Evolutionary conservation across 2,888 invertebrate species (phyloP).

Genomic region (Subacronicta megacephala): DNA sequence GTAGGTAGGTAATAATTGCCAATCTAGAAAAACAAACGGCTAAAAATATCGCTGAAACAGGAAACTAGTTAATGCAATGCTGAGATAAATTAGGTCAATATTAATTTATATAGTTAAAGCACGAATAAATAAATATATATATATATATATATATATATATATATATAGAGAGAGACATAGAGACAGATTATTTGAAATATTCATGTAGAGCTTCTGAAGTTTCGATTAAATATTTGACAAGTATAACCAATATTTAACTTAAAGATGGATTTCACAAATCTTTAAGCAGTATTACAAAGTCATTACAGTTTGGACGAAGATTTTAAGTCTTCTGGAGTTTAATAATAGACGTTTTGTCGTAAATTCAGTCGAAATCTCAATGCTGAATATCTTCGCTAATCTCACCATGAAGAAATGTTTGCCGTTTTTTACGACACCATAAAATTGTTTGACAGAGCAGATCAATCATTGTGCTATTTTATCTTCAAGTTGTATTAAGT

Average conservation of each 20-base stretch:
- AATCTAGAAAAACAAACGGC: too few relatives aligned
- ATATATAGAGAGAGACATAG: too few relatives aligned
- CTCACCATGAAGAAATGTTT: constrained; percentile 16
- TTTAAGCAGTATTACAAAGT: constrained; percentile 39
- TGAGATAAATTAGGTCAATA: too few relatives aligned
- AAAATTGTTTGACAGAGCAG: constrained; percentile 34
- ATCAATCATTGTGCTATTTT: constrained; percentile 13
- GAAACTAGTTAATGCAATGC: too few relatives aligned
- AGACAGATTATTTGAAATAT: constrained; percentile 18
- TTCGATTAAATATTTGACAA: constrained; percentile 40
- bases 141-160: too few relatives aligned
- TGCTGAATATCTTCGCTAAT: constrained; percentile 35
- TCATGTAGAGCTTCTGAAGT: constrained; percentile 5
- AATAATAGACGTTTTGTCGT: constrained; percentile 30
- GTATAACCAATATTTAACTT: constrained; percentile 37
- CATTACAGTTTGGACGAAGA: constrained; percentile 30
- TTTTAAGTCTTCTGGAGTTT: constrained; percentile 25
- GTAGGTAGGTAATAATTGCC: too few relatives aligned
- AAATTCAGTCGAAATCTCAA: constrained; percentile 21
- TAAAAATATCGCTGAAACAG: too few relatives aligned
- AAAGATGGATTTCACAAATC: constrained; percentile 35
- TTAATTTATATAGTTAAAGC: too few relatives aligned
- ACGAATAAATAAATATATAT: too few relatives aligned
- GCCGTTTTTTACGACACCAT: constrained; percentile 39
- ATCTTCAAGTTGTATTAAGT: too few relatives aligned